Conservation (phyloP, 2,113 vertebrate genomes). For the Coptodon bakossiorum region DNA sequence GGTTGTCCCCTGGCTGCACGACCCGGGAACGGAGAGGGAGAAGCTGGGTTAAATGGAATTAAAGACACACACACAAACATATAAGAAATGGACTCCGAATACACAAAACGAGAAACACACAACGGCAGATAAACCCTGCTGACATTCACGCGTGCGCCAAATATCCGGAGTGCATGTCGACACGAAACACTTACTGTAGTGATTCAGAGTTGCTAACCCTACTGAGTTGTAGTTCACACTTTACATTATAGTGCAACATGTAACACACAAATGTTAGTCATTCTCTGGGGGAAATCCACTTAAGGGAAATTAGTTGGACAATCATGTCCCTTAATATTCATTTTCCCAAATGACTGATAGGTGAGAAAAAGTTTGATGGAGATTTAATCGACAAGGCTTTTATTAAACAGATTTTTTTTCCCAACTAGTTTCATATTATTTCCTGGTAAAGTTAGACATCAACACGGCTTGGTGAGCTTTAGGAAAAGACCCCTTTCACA, state of each 20-base stretch:
- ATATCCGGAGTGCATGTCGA: background rate
- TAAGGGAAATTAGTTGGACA: background rate
- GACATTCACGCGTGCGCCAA: background rate
- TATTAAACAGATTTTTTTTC: fast-evolving
- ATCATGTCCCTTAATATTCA: background rate
- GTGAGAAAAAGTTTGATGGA: background rate
- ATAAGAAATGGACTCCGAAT: background rate
- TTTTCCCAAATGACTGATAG: background rate
- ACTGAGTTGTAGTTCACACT: background rate
- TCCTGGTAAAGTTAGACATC: background rate
- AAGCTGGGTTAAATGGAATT: background rate
- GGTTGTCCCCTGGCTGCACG: slow-evolving; percentile 9
- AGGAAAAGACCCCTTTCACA: background rate
- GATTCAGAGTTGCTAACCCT: background rate
- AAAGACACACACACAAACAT: background rate
- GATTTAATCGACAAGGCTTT: background rate
- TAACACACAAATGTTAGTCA: background rate
- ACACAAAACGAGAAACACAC: background rate
- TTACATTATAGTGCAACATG: background rate
- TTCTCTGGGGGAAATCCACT: background rate
- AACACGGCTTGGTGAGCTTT: fast-evolving
- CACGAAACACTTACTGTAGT: background rate
- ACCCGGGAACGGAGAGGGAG: background rate
- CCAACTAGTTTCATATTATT: background rate
- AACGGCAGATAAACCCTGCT: background rate